Evolutionary conservation across 2,113 vertebrate genomes (phyloP).

Genomic region (Tetrao urogallus): DNA sequence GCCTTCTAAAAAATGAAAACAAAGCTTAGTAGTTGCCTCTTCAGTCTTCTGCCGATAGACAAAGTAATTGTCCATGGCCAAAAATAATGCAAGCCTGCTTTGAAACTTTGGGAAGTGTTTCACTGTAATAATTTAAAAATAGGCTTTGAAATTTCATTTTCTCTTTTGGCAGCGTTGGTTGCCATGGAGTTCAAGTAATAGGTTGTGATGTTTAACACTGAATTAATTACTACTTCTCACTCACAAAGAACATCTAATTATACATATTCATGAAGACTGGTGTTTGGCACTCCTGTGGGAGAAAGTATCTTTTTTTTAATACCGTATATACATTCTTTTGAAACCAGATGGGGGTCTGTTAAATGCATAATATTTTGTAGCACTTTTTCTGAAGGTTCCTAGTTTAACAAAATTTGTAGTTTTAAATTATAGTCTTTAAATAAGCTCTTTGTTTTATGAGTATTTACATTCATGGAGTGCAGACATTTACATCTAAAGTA

Average conservation of each 20-base stretch:
- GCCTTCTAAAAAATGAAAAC: neutral
- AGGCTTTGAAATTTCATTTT: slow-evolving; percentile 79
- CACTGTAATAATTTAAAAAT: slow-evolving; percentile 80
- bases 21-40: neutral
- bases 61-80: slow-evolving; percentile 60
- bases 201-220: slow-evolving; percentile 86
- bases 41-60: neutral
- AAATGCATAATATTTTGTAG: neutral
- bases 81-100: slow-evolving; percentile 67
- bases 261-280: slow-evolving; percentile 80
- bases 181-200: slow-evolving; percentile 87
- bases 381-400: neutral
- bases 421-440: slow-evolving; percentile 12
- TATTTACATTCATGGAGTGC: neutral
- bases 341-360: slow-evolving; percentile 10
- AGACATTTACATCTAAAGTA: neutral
- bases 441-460: neutral
- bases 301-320: slow-evolving; percentile 38
- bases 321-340: neutral
- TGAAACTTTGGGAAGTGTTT: slow-evolving; percentile 74
- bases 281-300: slow-evolving; percentile 70
- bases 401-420: neutral
- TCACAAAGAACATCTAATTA: slow-evolving; percentile 85
- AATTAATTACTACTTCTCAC: slow-evolving; percentile 88
- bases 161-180: slow-evolving; percentile 78